phyloP scores from a whole-genome alignment of 2,888 invertebrate species.

The Sarcophaga rosellei region DNA sequence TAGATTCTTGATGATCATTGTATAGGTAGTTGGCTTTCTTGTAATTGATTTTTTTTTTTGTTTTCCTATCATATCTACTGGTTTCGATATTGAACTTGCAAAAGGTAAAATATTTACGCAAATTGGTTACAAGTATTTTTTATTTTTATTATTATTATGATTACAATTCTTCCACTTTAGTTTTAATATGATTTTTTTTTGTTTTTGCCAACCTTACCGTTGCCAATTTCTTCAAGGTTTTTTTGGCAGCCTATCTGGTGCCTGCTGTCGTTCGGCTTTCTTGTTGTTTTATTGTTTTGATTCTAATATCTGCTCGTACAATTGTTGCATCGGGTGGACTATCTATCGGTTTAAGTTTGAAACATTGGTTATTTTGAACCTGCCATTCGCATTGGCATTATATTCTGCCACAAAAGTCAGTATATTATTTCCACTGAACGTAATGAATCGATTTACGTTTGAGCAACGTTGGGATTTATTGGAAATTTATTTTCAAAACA shows the following conservation, averaged over 20 bases:
- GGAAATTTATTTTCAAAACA: too few relatives aligned
- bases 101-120: constrained; percentile 68
- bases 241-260: background rate
- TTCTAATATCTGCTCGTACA: background rate
- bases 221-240: constrained; percentile 39
- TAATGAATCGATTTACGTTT: too few relatives aligned
- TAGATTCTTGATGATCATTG: constrained; percentile 59
- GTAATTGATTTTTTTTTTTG: constrained; percentile 63
- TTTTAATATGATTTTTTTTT: background rate
- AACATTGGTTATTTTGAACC: too few relatives aligned
- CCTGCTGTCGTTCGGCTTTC: background rate
- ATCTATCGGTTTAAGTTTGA: too few relatives aligned
- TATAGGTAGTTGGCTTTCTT: constrained; percentile 30
- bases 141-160: constrained; percentile 53
- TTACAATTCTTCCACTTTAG: constrained; percentile 7
- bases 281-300: background rate
- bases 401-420: too few relatives aligned
- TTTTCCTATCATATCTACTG: background rate
- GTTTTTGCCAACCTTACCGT: background rate
- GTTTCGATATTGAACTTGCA: constrained; percentile 47
- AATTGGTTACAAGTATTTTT: constrained; percentile 65
- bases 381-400: too few relatives aligned
- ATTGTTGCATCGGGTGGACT: background rate
- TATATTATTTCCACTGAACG: too few relatives aligned
- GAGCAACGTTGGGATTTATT: too few relatives aligned